These are phyloP conservation scores for Drosophila insularis DNA, from an alignment of 1,140 invertebrate species.

Conservation along the genomic window DNA sequence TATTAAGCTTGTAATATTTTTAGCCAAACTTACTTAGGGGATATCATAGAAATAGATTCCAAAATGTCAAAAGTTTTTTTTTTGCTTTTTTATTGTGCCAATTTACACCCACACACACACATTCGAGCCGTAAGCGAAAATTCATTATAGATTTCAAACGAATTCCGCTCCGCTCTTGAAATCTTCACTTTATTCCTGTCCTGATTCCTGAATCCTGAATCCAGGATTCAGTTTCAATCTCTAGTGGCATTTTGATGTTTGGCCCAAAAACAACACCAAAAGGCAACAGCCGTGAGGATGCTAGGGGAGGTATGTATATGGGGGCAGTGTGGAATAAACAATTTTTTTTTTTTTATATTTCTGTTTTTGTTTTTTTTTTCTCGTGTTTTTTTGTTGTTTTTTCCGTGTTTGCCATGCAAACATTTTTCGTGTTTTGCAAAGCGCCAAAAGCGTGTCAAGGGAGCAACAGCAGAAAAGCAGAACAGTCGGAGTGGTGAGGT, in stretches of 20 bases:
- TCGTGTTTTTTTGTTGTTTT: constrained; percentile 3
- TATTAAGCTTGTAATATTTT: too few species aligned
- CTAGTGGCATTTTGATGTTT: constrained; percentile 18
- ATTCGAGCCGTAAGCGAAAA: neutral
- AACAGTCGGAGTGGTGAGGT: neutral
- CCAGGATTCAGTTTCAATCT: constrained; percentile 17
- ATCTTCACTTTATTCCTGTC: neutral
- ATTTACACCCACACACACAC: constrained; percentile 2
- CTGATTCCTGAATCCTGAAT: neutral
- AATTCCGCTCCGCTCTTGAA: constrained; percentile 1
- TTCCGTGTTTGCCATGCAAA: constrained; percentile 17
- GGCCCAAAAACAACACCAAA: constrained; percentile 3
- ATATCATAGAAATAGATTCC: neutral
- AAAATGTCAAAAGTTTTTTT: neutral
- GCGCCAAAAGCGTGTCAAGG: constrained; percentile 21
- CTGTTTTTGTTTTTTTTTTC: neutral
- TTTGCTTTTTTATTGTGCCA: neutral
- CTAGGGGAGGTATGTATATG: neutral
- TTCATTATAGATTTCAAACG: constrained; percentile 14
- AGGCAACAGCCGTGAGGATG: neutral
- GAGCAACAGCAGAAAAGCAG: constrained; percentile 5
- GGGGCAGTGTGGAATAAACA: constrained; percentile 6
- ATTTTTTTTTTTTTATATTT: constrained; percentile 9
- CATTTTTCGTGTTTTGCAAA: constrained; percentile 20
- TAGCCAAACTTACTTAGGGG: neutral